Evolutionary conservation across 2,797 vertebrate species (phyloP).

Genomic region (Mus minutoides): DNA sequence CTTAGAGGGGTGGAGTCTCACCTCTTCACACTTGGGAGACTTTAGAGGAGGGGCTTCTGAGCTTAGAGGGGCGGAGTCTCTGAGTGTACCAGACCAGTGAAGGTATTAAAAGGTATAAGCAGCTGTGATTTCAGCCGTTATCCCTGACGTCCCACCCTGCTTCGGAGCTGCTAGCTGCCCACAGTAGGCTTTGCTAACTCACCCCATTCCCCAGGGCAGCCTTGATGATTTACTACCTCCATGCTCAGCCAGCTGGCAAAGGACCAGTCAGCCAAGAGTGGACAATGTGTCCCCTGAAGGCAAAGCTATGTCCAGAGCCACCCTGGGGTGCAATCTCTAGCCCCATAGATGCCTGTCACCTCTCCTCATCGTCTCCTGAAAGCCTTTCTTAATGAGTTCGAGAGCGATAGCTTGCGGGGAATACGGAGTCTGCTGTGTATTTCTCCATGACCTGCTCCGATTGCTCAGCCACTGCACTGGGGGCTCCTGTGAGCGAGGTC

Average conservation of each 20-base stretch:
- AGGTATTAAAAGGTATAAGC: neutral
- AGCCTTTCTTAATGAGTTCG: neutral
- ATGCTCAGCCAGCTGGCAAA: neutral
- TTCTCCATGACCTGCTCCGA: rapidly evolving
- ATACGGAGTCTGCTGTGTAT: rapidly evolving
- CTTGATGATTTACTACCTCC: neutral
- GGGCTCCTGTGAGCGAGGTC: rapidly evolving
- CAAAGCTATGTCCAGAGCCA: neutral
- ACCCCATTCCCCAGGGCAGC: neutral
- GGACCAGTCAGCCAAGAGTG: neutral
- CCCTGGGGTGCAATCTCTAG: neutral
- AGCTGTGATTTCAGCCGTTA: neutral
- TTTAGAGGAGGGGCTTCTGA: neutral
- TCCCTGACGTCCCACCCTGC: too few relatives aligned
- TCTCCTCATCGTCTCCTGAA: neutral
- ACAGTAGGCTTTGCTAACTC: neutral
- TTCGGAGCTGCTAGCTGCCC: neutral
- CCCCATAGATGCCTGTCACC: neutral
- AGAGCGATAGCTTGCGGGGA: neutral
- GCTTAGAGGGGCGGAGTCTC: neutral
- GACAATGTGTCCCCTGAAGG: neutral
- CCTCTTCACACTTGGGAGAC: neutral
- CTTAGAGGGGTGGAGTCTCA: neutral
- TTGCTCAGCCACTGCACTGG: neutral
- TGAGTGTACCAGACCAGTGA: neutral